These are phyloP conservation scores for Perca schrenkii DNA, from an alignment of 2,113 vertebrate genomes.

Conservation along the genomic window DNA sequence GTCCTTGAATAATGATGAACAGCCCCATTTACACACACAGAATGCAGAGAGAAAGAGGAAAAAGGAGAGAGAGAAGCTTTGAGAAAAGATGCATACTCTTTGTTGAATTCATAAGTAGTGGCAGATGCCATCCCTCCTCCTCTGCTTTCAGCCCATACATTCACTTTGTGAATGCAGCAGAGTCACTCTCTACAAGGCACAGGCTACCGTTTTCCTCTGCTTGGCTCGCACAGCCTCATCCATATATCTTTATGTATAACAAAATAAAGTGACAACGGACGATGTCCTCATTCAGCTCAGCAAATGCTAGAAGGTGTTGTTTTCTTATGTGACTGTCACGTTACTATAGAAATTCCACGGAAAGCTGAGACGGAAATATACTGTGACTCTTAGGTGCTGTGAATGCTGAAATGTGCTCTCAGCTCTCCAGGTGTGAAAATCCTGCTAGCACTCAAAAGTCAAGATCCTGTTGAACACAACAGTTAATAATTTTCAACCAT, in stretches of 20 bases:
- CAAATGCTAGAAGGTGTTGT: neutral
- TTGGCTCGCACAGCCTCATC: neutral
- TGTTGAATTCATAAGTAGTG: conserved; percentile 69
- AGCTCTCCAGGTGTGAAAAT: conserved; percentile 44
- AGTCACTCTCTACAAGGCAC: conserved; percentile 3
- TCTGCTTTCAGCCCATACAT: conserved; percentile 44
- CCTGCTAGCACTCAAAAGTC: conserved; percentile 11
- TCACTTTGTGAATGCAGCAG: conserved; percentile 38
- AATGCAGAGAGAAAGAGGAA: conserved; percentile 52
- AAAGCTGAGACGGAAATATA: conserved; percentile 18
- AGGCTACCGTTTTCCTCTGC: conserved; percentile 17
- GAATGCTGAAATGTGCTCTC: conserved; percentile 8
- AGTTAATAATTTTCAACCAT: neutral
- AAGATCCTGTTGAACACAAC: conserved; percentile 5
- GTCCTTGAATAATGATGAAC: conserved; percentile 83
- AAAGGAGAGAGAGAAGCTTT: conserved; percentile 40
- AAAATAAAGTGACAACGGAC: neutral
- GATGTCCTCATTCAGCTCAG: conserved; percentile 6
- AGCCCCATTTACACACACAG: conserved; percentile 65
- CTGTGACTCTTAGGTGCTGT: neutral
- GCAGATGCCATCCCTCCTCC: conserved; percentile 71
- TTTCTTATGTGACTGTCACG: conserved; percentile 17
- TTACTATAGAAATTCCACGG: conserved; percentile 12
- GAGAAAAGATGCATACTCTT: conserved; percentile 63
- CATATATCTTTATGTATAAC: conserved; percentile 1